Conservation (phyloP, 64 coral and sea anemone genomes). For the Porites lutea region DNA sequence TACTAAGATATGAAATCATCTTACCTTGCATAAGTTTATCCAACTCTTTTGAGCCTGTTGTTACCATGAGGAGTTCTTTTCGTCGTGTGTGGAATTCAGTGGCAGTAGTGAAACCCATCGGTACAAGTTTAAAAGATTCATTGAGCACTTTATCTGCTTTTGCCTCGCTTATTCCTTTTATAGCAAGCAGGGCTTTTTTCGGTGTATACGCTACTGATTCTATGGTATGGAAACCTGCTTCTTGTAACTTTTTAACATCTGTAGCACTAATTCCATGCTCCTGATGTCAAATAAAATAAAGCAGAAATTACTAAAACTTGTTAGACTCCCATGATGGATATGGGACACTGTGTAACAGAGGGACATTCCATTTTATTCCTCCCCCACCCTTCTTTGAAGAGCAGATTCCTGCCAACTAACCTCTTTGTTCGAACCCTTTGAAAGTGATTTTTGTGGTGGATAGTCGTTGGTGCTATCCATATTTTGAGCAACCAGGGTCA, state of each 20-base stretch:
- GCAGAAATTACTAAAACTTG: too few relatives aligned
- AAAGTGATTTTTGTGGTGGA: too few relatives aligned
- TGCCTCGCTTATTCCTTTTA: constrained; percentile 98
- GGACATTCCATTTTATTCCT: background rate
- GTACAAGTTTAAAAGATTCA: constrained; percentile 93
- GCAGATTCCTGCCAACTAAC: too few relatives aligned
- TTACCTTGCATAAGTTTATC: constrained; percentile 99
- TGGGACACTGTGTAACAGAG: too few relatives aligned
- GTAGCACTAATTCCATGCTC: constrained; percentile 97
- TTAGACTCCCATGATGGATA: too few relatives aligned
- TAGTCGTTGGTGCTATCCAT: too few relatives aligned
- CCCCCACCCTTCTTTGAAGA: too few relatives aligned
- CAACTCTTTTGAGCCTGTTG: constrained; percentile 97
- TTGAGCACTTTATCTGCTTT: constrained; percentile 99
- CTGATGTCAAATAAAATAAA: constrained; percentile 1
- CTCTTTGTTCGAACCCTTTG: too few relatives aligned
- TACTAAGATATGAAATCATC: background rate
- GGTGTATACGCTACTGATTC: constrained; percentile 92
- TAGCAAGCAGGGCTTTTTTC: constrained; percentile 84
- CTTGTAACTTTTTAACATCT: constrained; percentile 94
- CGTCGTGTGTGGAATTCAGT: constrained; percentile 96
- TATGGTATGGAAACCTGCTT: constrained; percentile 92
- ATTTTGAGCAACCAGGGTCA: too few relatives aligned
- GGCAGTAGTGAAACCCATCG: constrained; percentile 99
- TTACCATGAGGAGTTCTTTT: constrained; percentile 90